phyloP scores from a whole-genome alignment of 2,113 vertebrate genomes.

The Atherinomorus stipes region DNA sequence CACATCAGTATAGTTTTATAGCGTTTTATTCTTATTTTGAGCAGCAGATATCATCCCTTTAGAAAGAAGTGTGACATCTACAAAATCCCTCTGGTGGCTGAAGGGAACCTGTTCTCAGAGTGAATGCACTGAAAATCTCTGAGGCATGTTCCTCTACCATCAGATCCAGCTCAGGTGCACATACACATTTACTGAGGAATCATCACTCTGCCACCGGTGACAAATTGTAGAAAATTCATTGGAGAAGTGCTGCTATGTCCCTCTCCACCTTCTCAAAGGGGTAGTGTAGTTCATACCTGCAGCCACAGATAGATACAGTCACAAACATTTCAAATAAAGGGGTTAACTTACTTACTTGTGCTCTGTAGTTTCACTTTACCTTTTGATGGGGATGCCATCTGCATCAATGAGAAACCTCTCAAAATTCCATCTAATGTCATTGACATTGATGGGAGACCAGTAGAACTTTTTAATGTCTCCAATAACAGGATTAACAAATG shows the following conservation, averaged over 20 bases:
- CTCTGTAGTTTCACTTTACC: conserved; percentile 61
- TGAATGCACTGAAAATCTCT: conserved; percentile 80
- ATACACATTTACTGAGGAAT: conserved; percentile 81
- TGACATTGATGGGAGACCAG: conserved; percentile 84
- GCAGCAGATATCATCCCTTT: conserved; percentile 5
- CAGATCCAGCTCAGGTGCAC: conserved; percentile 84
- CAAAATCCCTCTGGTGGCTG: conserved; percentile 59
- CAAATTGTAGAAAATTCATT: conserved; percentile 26
- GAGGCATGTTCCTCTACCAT: conserved; percentile 69
- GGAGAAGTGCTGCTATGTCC: conserved; percentile 78
- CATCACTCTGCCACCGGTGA: conserved; percentile 77
- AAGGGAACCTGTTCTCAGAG: conserved; percentile 68
- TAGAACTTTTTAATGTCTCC: conserved; percentile 83
- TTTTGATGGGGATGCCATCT: conserved; percentile 78
- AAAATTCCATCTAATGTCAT: conserved; percentile 87
- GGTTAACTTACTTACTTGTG: neutral
- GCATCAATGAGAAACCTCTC: conserved; percentile 84
- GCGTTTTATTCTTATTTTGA: conserved; percentile 33
- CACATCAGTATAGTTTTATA: neutral
- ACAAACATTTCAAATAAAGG: neutral
- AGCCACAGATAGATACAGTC: conserved; percentile 16
- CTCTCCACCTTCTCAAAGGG: conserved; percentile 77
- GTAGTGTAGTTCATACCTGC: conserved; percentile 81
- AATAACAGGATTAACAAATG: conserved; percentile 83
- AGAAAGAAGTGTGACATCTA: neutral